Evolutionary conservation across 2,797 vertebrate species (phyloP), one percentile per base, ranked within the genome.

Genomic region (Clarias laeviceps): DNA sequence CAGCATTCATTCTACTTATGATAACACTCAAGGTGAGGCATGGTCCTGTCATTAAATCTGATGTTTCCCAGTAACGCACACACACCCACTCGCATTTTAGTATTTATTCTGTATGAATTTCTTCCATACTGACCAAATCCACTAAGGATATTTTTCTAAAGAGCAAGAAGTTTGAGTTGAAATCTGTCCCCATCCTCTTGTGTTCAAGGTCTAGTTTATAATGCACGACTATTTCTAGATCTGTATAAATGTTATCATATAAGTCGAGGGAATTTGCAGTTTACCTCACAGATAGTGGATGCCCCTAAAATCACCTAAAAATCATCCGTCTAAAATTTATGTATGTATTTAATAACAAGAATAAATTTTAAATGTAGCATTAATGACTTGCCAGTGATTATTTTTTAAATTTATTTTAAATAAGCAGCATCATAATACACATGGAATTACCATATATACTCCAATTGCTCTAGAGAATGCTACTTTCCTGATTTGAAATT

Each of bases 1-100:
- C 94, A 98, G 96, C 32, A 97, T 97, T 89, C 97, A 98, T 0
- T 85, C 96, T 78, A 96, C 96, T 86, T 97, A 97, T 82, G 95
- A 97, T 59, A 83, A 84, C 81, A 94, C 54, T n/a, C 88, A 80
- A 85, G 87, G 90, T 89, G 68, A 66, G 57, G 18, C 54, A 40
- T 40, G 68, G 65, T 40, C n/a, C 6, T 37, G 15, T 18, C 2
- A 14, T 70, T 72, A 79, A 37, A 11, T 18, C 15, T 27, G 14
- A 69, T 20, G 0, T 61, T 57, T 9, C 11, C 34, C 15, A 32
- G 14, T 56, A 12, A 57, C 12, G 1, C 20, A 27, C 45, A 6
- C 37, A 37, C 37, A 45, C 57, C 2, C 18, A 17, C 57, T 1
- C 17, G 22, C 4, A 18, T 7, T 54, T 50, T 50, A 15, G 15